Conservation (phyloP, 2,113 vertebrate species). For the Phylloscopus whistleri region DNA sequence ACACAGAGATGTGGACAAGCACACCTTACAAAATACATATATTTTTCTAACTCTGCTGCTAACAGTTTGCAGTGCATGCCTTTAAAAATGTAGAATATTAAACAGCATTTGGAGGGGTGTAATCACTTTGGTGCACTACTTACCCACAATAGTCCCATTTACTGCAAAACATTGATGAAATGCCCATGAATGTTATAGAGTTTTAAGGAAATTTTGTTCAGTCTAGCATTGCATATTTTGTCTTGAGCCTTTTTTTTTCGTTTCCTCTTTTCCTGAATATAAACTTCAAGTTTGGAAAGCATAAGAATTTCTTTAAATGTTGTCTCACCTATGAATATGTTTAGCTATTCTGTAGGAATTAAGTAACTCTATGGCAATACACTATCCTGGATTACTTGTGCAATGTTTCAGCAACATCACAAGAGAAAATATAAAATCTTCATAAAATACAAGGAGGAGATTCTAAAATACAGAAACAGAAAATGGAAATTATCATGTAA, state of each 20-base stretch:
- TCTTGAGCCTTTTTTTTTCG: not conserved
- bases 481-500: not conserved
- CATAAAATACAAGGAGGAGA: not conserved
- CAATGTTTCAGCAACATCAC: not conserved
- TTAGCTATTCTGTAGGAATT: not conserved
- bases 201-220: not conserved
- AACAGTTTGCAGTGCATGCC: not conserved
- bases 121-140: not conserved
- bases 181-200: not conserved
- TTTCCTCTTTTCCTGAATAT: not conserved
- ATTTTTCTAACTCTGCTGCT: not conserved
- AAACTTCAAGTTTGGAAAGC: not conserved
- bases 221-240: not conserved
- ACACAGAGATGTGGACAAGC: not conserved
- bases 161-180: not conserved
- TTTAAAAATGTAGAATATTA: not conserved
- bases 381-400: not conserved
- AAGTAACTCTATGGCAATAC: not conserved
- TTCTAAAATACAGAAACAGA: not conserved
- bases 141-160: not conserved
- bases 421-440: not conserved
- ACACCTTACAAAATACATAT: not conserved
- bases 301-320: not conserved
- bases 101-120: not conserved
- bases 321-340: not conserved